Evolutionary conservation across 2,797 vertebrate genomes (phyloP).

Genomic region (Mionectes olivaceus): DNA sequence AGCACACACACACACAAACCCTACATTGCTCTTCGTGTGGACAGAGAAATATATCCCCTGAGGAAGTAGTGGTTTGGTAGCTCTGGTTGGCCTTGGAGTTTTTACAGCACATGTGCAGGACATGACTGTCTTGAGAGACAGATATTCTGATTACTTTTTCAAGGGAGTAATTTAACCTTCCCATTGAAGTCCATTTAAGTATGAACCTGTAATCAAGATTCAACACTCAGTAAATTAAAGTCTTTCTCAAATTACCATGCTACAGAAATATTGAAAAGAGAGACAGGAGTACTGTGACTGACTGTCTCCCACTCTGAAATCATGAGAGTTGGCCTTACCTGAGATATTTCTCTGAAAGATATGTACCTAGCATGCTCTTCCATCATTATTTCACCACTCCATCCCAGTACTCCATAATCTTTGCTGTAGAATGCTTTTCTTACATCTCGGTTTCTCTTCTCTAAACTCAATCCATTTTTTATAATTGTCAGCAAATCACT

Average conservation of each 20-base stretch:
- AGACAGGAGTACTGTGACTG: not conserved
- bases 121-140: not conserved
- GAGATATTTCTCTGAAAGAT: not conserved
- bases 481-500: not conserved
- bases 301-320: not conserved
- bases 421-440: not conserved
- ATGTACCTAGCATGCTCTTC: not conserved
- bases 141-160: not conserved
- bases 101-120: not conserved
- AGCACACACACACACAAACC: not conserved
- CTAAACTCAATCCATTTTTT: not conserved
- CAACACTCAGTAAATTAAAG: not conserved
- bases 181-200: not conserved
- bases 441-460: not conserved
- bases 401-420: not conserved
- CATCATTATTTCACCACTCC: not conserved
- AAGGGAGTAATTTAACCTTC: not conserved
- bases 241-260: not conserved
- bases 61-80: not conserved
- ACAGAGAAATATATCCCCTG: too few relatives aligned
- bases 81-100: not conserved
- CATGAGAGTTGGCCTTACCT: not conserved
- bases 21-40: not conserved
- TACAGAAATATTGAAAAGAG: not conserved
- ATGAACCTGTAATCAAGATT: not conserved